Evolutionary conservation across 2,113 vertebrate species (phyloP), one percentile per base, ranked within the genome.

Genomic region (Spizaetus ornatus): DNA sequence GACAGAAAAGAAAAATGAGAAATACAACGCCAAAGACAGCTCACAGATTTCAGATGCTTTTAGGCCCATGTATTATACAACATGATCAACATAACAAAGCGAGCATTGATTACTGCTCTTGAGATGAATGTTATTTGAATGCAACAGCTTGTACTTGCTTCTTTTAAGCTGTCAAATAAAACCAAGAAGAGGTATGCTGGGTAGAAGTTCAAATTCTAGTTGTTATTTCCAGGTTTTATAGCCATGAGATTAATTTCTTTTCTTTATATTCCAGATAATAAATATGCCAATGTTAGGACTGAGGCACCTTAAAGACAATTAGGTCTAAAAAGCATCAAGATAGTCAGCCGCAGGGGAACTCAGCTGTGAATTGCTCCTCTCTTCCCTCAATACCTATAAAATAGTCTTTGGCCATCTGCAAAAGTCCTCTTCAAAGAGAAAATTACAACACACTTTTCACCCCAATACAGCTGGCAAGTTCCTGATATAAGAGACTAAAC

Each of bases 41-140:
- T 97, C 86, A 82, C 78, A 16, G 91, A 97, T 93, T 97, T 97
- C 92, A 96, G 92, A 97, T 96, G 94, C 71, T 97, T 96, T 96
- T 91, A 95, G 84, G 67, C 32, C 36, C 65, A 63, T 58, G 43
- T 90, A 93, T 92, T 89, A n/a, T 27, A 88, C 61, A 92, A 90
- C 58, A 78, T 72, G 84, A 93, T 69, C 89, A 97, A 94, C 83
- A 55, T 88, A 92, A 96, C 69, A 96, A 93, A 96, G 83, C 3
- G 26, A 86, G 53, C 88, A 97, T 94, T 94, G 96, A 98, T 96
- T 96, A 95, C 48, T 19, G 16, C 80, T 93, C 77, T 84, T 69
- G 50, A 93, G 83, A 95, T 84, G 90, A 92, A 96, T 72, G 62
- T 84, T 96, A 91, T 76, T 89, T 91, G 38, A 95, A 82, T 40